Evolutionary conservation across 2,797 vertebrate species (phyloP).

Genomic region (Decapterus maruadsi): DNA sequence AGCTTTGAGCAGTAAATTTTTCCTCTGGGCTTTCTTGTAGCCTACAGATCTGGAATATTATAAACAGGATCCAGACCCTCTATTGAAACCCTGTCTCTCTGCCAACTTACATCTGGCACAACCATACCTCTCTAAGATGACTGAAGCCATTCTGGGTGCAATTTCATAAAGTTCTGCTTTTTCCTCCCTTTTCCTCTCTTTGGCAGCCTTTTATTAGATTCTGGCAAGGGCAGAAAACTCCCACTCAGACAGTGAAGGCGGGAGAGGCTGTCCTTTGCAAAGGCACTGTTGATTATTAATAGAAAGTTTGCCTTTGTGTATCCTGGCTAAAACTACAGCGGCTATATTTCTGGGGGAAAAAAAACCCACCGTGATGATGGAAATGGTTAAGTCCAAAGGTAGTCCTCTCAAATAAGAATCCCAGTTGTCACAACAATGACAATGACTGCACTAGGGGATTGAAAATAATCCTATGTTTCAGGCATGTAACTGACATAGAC

Average conservation of each 20-base stretch:
- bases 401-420: constrained; percentile 65
- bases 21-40: too few species aligned
- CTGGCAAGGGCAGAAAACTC: constrained; percentile 52
- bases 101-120: constrained; percentile 74
- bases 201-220: constrained; percentile 61
- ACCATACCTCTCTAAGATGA: constrained; percentile 50
- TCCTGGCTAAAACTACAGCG: constrained; percentile 34
- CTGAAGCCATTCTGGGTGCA: constrained; percentile 53
- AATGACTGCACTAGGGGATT: constrained; percentile 7
- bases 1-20: too few species aligned
- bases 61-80: constrained; percentile 70
- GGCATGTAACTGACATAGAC: constrained; percentile 19
- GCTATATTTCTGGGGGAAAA: constrained; percentile 33
- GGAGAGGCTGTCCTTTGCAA: constrained; percentile 39
- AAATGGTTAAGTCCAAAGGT: constrained; percentile 41
- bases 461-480: constrained; percentile 40
- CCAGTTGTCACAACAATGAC: constrained; percentile 53
- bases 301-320: constrained; percentile 57
- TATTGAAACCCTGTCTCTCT: constrained; percentile 52
- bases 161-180: constrained; percentile 57
- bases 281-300: constrained; percentile 59
- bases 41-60: constrained; percentile 62
- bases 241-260: constrained; percentile 34
- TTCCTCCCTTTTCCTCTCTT: constrained; percentile 36
- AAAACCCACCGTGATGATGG: constrained; percentile 57